Evolutionary conservation across 2,113 vertebrate genomes (phyloP).

Genomic region (Pao palembangensis): DNA sequence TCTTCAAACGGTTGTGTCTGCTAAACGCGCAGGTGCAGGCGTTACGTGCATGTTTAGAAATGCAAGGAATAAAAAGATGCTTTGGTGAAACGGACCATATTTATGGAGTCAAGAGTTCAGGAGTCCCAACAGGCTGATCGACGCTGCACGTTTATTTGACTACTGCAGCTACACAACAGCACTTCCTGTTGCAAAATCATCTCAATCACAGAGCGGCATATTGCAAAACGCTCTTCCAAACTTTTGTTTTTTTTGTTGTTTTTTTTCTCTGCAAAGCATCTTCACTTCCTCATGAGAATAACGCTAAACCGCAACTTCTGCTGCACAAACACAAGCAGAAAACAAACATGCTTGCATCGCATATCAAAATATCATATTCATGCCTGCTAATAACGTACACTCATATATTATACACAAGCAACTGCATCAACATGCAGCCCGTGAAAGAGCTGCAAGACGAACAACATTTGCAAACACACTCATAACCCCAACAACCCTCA

Average conservation of each 20-base stretch:
- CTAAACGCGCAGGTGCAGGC: neutral
- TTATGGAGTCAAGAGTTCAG: slow-evolving; percentile 15
- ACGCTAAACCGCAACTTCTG: slow-evolving; percentile 74
- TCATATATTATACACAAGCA: slow-evolving; percentile 15
- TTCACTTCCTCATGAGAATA: slow-evolving; percentile 73
- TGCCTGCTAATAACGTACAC: neutral
- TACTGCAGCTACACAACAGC: slow-evolving; percentile 35
- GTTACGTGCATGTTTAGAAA: too few species aligned
- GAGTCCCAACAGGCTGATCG: slow-evolving; percentile 1
- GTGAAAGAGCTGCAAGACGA: slow-evolving; percentile 6
- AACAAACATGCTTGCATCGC: slow-evolving; percentile 27
- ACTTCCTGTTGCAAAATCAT: slow-evolving; percentile 62
- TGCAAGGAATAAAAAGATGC: too few species aligned
- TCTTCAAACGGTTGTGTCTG: too few species aligned
- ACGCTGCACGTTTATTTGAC: slow-evolving; percentile 21
- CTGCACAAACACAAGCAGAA: slow-evolving; percentile 59
- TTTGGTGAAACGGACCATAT: slow-evolving; percentile 7
- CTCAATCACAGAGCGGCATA: slow-evolving; percentile 48
- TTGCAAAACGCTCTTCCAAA: slow-evolving; percentile 51
- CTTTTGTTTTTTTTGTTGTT: slow-evolving; percentile 37
- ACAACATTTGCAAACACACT: neutral
- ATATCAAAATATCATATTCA: neutral
- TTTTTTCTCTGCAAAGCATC: slow-evolving; percentile 35
- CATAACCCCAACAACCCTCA: neutral
- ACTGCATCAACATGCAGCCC: neutral